phyloP scores from a whole-genome alignment of 2,888 invertebrate species.

The Drosophila neonasuta region DNA sequence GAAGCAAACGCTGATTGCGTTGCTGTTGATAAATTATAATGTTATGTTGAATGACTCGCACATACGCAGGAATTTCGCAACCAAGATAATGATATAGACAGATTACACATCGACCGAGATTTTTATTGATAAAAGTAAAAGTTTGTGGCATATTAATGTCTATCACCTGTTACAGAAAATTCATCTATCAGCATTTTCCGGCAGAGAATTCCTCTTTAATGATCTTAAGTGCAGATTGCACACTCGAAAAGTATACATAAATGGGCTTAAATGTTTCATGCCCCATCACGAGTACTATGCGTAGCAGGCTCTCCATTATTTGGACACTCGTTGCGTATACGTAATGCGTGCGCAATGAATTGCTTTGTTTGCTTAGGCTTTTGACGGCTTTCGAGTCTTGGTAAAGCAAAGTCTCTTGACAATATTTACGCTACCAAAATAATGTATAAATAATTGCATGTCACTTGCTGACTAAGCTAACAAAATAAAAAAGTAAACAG shows the following conservation, averaged over 20 bases:
- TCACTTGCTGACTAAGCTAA: conserved; percentile 56
- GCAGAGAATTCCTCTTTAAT: not conserved
- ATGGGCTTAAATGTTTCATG: not conserved
- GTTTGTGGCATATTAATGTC: not conserved
- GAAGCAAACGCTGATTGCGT: conserved; percentile 32
- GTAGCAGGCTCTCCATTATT: conserved; percentile 23
- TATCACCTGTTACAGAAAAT: not conserved
- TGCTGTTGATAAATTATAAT: conserved; percentile 42
- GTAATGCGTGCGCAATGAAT: conserved; percentile 30
- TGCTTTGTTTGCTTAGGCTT: conserved; percentile 35
- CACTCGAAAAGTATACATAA: not conserved
- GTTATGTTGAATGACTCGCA: conserved; percentile 38
- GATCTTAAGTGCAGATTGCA: not conserved
- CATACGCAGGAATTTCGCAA: conserved; percentile 16
- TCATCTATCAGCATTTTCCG: not conserved
- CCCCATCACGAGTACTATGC: not conserved
- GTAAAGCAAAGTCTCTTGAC: conserved; percentile 45
- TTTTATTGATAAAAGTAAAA: not conserved
- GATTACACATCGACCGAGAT: not conserved
- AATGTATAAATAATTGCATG: conserved; percentile 72
- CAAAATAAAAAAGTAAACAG: conserved; percentile 16
- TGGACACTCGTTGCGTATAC: conserved; percentile 35
- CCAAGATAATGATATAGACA: not conserved
- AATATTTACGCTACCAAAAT: conserved; percentile 62
- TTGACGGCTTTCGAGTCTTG: conserved; percentile 26